Evolutionary conservation across 2,888 invertebrate species (phyloP), one percentile per base, ranked within the genome.

Genomic region (Brassicogethes aeneus): DNA sequence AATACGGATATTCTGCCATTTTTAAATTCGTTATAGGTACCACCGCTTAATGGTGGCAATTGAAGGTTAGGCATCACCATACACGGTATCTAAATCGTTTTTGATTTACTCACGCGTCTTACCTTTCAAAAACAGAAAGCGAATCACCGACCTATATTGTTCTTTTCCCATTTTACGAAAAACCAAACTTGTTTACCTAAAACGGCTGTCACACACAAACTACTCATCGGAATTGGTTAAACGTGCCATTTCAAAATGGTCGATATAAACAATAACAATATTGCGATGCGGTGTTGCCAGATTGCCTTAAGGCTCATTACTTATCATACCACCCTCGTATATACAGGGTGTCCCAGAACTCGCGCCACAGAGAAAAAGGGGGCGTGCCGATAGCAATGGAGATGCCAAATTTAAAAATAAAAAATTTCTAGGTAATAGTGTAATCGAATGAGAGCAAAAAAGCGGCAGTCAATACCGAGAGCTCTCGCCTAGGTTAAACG

Each of bases 41-140:
- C 45, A 48, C 37, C 40, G 40, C 30, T 46, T 40, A 37, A 50
- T 44, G 15, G 32, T 50, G 40, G 33, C 37, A 43, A 42, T 36
- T 41, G 44, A 45, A 41, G 48, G 46, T 23, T 5, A 23, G 23
- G 23, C 10, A 23, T 23, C 23, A 23, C 23, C 23, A 23, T 23
- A 23, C 10, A 23, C 5, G 23, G 23, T 23, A 23, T 23, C 23
- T 10, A 23, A 23, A 23, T 23, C 23, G 23, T 5, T 23, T 23
- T 23, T 23, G 23, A 5, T 23, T 23, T 23, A 5, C 23, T 23
- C 23, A 23, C 23, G 23, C 23, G 23, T 23, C 23, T 23, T 23
- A 5, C 23, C 23, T 23, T 23, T 23, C 23, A 23, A 23, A 23
- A 23, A 23, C 10, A 23, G 23, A 23, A 23, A 23, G 10, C 23